Evolutionary conservation across 2,888 invertebrate species (phyloP), one percentile per base, ranked within the genome.

Genomic region (Melieria picta): DNA sequence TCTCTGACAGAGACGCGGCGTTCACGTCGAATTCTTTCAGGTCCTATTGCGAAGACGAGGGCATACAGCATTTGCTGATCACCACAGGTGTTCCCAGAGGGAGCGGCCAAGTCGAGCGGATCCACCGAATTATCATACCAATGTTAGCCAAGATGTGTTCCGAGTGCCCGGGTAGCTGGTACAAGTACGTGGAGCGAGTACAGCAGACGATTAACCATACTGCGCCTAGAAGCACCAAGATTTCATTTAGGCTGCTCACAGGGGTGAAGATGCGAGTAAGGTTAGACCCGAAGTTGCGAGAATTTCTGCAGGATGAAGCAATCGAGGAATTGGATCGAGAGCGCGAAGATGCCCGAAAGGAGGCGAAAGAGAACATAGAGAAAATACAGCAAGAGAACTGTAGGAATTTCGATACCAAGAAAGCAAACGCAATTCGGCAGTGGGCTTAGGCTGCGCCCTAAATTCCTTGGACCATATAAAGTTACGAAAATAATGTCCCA

Each of bases 1-100:
- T 87, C 10, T 79, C 81, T 1, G 86, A 87, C 70, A 73, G 82
- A 58, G 85, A 85, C 7, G 78, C 82, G 9, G 79, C 80, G 3
- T 87, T 85, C 64, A 87, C 85, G 0, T 80, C 82, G 1, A 76
- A 79, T 10, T 61, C 66, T 4, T 87, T 87, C 66, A 73, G 77
- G 63, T 67, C 73, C 6, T 83, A 81, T 69, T 85, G 83, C 72
- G 67, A 73, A 46, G 76, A 78, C 1, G 80, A 85, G 71, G 70
- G 63, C 0, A 70, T 76, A 7, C 43, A 65, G 13, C 83, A 85
- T 57, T 52, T 82, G 48, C 80, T 83, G 62, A 69, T 79, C 1
- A 47, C 69, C 5, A 82, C 73, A 81, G 77, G 84, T 9, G 73
- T 62, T 10, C n/a, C 7, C n/a, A 46, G 13, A 13, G 47, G 62